phyloP scores from a whole-genome alignment of 2,797 vertebrate genomes.

The Melanotaenia boesemani region DNA sequence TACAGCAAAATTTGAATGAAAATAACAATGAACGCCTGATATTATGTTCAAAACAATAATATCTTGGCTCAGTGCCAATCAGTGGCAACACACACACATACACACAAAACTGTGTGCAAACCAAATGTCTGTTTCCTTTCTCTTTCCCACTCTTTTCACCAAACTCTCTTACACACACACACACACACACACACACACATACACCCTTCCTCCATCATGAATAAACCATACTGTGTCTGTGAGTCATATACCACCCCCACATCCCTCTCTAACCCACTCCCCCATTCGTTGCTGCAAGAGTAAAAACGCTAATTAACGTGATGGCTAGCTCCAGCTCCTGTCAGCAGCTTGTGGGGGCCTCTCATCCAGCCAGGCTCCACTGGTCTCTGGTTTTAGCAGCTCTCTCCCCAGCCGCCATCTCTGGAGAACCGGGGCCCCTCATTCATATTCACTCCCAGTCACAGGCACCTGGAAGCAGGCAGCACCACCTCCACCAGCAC shows the following conservation, averaged over 20 bases:
- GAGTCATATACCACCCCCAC: conserved; percentile 85
- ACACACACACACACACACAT: conserved; percentile 60
- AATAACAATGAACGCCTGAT: conserved; percentile 51
- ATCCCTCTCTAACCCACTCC: conserved; percentile 79
- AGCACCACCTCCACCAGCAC: conserved; percentile 59
- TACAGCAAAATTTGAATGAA: conserved; percentile 23
- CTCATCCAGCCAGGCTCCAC: conserved; percentile 77
- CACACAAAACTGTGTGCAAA: conserved; percentile 56
- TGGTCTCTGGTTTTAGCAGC: conserved; percentile 78
- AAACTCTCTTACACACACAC: conserved; percentile 20
- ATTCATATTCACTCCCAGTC: conserved; percentile 83
- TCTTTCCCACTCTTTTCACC: conserved; percentile 33
- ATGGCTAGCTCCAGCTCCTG: conserved; percentile 83
- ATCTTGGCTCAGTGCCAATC: conserved; percentile 77
- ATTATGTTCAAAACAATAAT: conserved; percentile 75
- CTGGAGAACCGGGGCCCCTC: conserved; percentile 78
- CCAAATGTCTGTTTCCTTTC: conserved; percentile 70
- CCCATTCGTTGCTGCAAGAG: conserved; percentile 78
- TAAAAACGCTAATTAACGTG: conserved; percentile 85
- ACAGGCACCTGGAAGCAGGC: conserved; percentile 80
- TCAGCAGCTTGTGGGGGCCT: conserved; percentile 84
- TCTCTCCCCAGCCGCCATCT: conserved; percentile 76
- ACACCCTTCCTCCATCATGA: conserved; percentile 84
- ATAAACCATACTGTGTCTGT: conserved; percentile 85
- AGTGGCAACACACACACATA: conserved; percentile 52